Evolutionary conservation across 2,797 vertebrate genomes (phyloP).

Genomic region (Lagocephalus sceleratus): DNA sequence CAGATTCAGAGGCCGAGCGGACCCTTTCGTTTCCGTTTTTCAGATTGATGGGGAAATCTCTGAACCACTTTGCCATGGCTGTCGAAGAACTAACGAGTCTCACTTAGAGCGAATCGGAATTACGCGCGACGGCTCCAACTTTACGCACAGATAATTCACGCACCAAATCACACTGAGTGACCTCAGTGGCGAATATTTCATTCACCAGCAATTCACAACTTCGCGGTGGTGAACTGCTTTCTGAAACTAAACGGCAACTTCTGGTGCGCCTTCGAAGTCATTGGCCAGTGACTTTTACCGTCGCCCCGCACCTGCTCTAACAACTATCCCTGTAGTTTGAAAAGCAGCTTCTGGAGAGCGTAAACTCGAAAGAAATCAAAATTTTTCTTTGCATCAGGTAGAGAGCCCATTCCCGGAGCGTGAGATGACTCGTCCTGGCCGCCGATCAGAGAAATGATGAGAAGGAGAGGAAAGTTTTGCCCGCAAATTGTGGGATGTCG

Average conservation of each 20-base stretch:
- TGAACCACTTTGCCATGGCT: constrained; percentile 95
- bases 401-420: constrained; percentile 80
- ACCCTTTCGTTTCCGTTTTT: constrained; percentile 86
- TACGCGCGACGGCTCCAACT: constrained; percentile 35
- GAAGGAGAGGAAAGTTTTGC: constrained; percentile 35
- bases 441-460: constrained; percentile 45
- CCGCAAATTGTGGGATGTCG: constrained; percentile 35
- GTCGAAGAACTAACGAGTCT: constrained; percentile 12
- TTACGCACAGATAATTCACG: constrained; percentile 53
- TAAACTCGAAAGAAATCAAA: constrained; percentile 77
- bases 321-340: constrained; percentile 80
- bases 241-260: constrained; percentile 16
- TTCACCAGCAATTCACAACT: background rate
- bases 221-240: constrained; percentile 13
- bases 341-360: constrained; percentile 75
- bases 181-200: background rate
- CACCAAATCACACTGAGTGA: constrained; percentile 8
- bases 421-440: constrained; percentile 61
- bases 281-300: constrained; percentile 23
- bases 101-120: constrained; percentile 4
- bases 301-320: constrained; percentile 36
- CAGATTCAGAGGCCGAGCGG: constrained; percentile 80
- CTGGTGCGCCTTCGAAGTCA: constrained; percentile 38
- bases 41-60: constrained; percentile 91
- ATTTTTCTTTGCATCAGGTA: constrained; percentile 75